Evolutionary conservation across 2,113 vertebrate genomes (phyloP).

Genomic region (Cynoglossus semilaevis): DNA sequence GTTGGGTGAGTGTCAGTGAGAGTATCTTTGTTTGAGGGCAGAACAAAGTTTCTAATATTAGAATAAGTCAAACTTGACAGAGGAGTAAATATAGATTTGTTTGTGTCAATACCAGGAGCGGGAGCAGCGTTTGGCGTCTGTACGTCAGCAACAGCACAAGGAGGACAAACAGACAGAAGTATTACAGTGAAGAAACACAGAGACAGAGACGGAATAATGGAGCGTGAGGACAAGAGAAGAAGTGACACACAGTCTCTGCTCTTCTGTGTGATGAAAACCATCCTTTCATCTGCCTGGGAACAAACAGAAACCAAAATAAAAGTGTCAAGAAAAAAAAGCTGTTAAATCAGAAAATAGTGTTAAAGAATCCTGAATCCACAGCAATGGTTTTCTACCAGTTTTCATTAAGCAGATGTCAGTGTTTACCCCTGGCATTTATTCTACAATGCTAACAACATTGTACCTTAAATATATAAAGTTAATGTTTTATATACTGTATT

Average conservation of each 20-base stretch:
- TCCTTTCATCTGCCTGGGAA: slow-evolving; percentile 37
- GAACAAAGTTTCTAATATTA: too few relatives aligned
- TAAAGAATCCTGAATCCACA: background rate
- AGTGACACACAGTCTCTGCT: slow-evolving; percentile 36
- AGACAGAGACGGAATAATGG: slow-evolving; percentile 3
- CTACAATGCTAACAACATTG: too few relatives aligned
- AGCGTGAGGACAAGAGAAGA: slow-evolving; percentile 11
- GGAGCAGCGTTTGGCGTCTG: background rate
- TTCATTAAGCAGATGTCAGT: too few relatives aligned
- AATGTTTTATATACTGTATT: too few relatives aligned
- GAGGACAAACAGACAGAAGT: slow-evolving; percentile 13
- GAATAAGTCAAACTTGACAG: too few relatives aligned
- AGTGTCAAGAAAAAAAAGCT: background rate
- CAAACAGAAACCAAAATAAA: background rate
- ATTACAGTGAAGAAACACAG: slow-evolving; percentile 22
- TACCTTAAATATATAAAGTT: too few relatives aligned
- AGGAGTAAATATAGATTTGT: slow-evolving; percentile 6
- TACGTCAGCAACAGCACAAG: slow-evolving; percentile 6
- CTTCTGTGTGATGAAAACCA: slow-evolving; percentile 42
- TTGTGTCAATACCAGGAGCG: background rate
- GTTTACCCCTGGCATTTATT: too few relatives aligned
- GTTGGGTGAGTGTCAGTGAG: background rate
- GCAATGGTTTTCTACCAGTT: too few relatives aligned
- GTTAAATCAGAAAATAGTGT: background rate
- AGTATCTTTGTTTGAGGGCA: background rate